These are phyloP conservation scores for Peromyscus aztecus DNA, from an alignment of 2,797 vertebrate genomes.

Conservation along the genomic window DNA sequence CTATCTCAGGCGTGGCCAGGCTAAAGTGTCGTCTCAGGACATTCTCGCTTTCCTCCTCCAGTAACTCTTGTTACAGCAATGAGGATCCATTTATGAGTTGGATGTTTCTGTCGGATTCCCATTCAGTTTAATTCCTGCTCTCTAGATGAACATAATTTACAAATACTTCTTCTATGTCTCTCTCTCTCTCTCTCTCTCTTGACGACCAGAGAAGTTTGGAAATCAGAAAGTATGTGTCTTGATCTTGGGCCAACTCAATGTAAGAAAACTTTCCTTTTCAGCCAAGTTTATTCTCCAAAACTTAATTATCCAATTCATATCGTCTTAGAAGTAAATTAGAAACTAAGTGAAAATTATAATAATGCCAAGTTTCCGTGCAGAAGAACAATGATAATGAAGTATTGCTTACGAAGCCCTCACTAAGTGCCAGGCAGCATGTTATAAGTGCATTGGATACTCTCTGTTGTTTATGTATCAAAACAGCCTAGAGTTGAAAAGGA, in stretches of 20 bases:
- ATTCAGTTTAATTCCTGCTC: constrained; percentile 8
- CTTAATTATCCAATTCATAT: constrained; percentile 36
- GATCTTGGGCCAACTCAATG: background rate
- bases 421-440: background rate
- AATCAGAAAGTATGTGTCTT: constrained; percentile 1
- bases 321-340: constrained; percentile 42
- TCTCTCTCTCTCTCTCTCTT: background rate
- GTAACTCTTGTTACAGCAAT: constrained; percentile 58
- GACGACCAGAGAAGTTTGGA: constrained; percentile 9
- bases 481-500: background rate
- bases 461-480: background rate
- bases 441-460: background rate
- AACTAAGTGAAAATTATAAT: constrained; percentile 24
- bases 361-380: background rate
- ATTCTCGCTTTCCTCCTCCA: background rate
- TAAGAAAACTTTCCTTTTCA: constrained; percentile 36
- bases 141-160: constrained; percentile 36
- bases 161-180: constrained; percentile 5
- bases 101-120: background rate
- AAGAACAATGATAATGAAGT: background rate
- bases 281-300: constrained; percentile 22
- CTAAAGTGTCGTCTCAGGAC: background rate
- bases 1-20: background rate
- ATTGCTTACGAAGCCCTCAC: background rate
- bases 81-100: background rate